These are phyloP conservation scores for Pentalonia nigronervosa DNA, from an alignment of 1,140 invertebrate species.

Conservation along the genomic window DNA sequence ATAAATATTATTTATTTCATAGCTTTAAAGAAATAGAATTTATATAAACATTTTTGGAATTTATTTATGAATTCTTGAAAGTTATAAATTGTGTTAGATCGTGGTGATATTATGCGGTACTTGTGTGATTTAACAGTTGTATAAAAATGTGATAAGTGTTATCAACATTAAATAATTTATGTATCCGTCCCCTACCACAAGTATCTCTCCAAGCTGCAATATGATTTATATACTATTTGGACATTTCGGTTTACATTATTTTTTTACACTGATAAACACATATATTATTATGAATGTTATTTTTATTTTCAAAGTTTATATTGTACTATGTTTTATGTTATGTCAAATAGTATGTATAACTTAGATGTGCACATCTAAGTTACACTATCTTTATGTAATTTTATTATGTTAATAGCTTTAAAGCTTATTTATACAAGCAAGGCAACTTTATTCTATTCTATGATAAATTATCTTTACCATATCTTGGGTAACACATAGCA, in stretches of 20 bases:
- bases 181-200: too few relatives aligned
- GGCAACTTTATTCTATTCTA: neutral
- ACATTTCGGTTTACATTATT: conserved; percentile 1
- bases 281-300: neutral
- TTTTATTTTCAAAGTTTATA: neutral
- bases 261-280: conserved; percentile 16
- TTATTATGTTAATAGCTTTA: neutral
- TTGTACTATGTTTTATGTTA: neutral
- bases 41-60: neutral
- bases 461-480: neutral
- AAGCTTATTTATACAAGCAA: too few relatives aligned
- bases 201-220: neutral
- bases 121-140: neutral
- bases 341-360: neutral
- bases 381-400: neutral
- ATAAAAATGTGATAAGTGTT: conserved; percentile 33
- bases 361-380: neutral
- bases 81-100: neutral
- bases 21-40: neutral
- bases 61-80: conserved; percentile 3
- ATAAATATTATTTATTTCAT: neutral
- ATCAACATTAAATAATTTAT: conserved; percentile 28
- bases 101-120: too few relatives aligned
- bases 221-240: conserved; percentile 12
- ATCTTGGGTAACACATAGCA: neutral